These are phyloP conservation scores for Acanthurus tractus DNA, from an alignment of 2,797 vertebrate genomes.

Conservation along the genomic window DNA sequence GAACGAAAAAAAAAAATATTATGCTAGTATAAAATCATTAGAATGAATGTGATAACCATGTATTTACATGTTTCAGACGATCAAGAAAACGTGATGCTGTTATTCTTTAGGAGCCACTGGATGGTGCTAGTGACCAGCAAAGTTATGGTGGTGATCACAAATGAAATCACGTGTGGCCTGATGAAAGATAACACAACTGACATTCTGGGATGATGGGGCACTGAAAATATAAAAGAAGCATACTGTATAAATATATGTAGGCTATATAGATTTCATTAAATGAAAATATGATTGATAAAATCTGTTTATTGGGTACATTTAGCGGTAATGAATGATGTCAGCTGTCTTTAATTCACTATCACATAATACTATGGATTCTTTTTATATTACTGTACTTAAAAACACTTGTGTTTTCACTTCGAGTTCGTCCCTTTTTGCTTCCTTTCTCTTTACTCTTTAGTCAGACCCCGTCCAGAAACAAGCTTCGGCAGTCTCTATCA, in stretches of 20 bases:
- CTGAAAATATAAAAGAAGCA: slow-evolving; percentile 33
- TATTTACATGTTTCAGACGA: slow-evolving; percentile 76
- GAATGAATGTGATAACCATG: slow-evolving; percentile 71
- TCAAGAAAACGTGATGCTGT: slow-evolving; percentile 43
- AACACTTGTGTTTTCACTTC: slow-evolving; percentile 29
- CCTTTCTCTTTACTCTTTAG: slow-evolving; percentile 25
- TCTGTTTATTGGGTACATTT: slow-evolving; percentile 45
- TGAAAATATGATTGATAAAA: slow-evolving; percentile 56
- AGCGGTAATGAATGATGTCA: slow-evolving; percentile 49
- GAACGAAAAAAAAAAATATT: slow-evolving; percentile 57
- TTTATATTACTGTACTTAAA: slow-evolving; percentile 47
- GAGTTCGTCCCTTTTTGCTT: slow-evolving; percentile 38
- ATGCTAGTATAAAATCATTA: slow-evolving; percentile 66
- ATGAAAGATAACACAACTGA: slow-evolving; percentile 44
- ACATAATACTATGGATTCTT: slow-evolving; percentile 50
- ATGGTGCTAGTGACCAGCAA: slow-evolving; percentile 79
- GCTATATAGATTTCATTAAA: slow-evolving; percentile 47
- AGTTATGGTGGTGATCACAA: slow-evolving; percentile 55
- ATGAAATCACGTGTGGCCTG: slow-evolving; percentile 38
- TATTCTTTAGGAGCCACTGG: slow-evolving; percentile 75
- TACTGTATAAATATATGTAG: slow-evolving; percentile 16
- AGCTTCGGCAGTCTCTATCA: slow-evolving; percentile 24
- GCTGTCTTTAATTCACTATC: slow-evolving; percentile 62
- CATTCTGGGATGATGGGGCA: slow-evolving; percentile 33
- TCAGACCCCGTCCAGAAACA: slow-evolving; percentile 65